These are phyloP conservation scores for Xiphorhynchus erythropygius DNA, from an alignment of 2,797 vertebrate species.

Conservation along the genomic window DNA sequence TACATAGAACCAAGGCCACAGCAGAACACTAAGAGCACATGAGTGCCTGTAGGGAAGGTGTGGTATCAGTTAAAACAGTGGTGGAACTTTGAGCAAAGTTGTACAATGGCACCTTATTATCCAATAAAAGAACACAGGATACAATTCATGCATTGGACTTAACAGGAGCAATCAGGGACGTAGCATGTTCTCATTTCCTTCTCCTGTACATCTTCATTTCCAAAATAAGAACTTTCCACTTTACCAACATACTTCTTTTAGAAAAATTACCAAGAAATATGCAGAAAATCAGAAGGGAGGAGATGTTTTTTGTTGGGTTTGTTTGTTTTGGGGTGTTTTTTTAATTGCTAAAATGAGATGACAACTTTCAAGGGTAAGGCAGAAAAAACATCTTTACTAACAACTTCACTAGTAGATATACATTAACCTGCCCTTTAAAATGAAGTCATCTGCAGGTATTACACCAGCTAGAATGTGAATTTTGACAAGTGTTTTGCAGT, in stretches of 20 bases:
- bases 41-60: fast-evolving
- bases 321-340: not conserved
- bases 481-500: not conserved
- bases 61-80: not conserved
- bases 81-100: not conserved
- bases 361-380: not conserved
- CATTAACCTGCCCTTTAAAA: not conserved
- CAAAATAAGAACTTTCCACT: not conserved
- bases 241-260: not conserved
- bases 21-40: fast-evolving
- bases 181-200: not conserved
- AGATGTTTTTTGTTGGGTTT: not conserved
- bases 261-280: not conserved
- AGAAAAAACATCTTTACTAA: not conserved
- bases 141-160: not conserved
- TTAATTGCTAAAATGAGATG: not conserved
- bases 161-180: not conserved
- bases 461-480: not conserved
- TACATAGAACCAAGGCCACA: not conserved
- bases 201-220: not conserved
- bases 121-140: not conserved
- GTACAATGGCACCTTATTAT: not conserved
- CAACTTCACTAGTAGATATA: not conserved
- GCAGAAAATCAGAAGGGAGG: fast-evolving
- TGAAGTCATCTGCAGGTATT: not conserved